phyloP scores from a whole-genome alignment of 2,113 vertebrate genomes.

The Perca flavescens region DNA sequence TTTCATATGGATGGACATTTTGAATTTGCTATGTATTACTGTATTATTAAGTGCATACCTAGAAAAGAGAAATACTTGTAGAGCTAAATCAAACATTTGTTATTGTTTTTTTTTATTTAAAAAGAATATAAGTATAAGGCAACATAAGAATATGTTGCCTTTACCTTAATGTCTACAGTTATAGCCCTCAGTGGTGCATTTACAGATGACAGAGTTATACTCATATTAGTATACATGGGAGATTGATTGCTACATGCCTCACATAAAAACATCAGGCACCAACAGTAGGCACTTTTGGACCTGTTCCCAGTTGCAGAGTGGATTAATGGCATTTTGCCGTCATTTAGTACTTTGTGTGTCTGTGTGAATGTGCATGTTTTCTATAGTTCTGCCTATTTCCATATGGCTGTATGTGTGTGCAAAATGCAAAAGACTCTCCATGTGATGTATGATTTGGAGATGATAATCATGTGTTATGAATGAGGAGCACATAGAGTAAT shows the following conservation, averaged over 20 bases:
- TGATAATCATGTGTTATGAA: slow-evolving; percentile 77
- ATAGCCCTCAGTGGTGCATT: slow-evolving; percentile 26
- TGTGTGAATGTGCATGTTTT: slow-evolving; percentile 39
- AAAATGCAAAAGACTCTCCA: slow-evolving; percentile 55
- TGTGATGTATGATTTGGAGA: slow-evolving; percentile 73
- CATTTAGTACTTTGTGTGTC: slow-evolving; percentile 21
- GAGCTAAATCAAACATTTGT: neutral
- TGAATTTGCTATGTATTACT: neutral
- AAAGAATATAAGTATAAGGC: too few relatives aligned
- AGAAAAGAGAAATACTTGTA: neutral
- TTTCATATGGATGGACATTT: neutral
- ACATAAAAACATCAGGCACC: slow-evolving; percentile 55
- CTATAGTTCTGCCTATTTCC: slow-evolving; percentile 53
- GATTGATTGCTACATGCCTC: slow-evolving; percentile 56
- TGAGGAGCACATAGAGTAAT: slow-evolving; percentile 70
- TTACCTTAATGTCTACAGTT: neutral
- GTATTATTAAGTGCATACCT: neutral
- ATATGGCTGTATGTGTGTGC: slow-evolving; percentile 61
- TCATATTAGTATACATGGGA: slow-evolving; percentile 36
- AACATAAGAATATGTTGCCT: too few relatives aligned
- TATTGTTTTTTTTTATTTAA: neutral
- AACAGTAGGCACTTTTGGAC: slow-evolving; percentile 47
- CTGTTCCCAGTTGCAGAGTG: slow-evolving; percentile 56
- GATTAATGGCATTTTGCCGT: slow-evolving; percentile 73
- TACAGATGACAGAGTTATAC: slow-evolving; percentile 42